Evolutionary conservation across 2,113 vertebrate genomes (phyloP).

Genomic region (Labeo rohita): DNA sequence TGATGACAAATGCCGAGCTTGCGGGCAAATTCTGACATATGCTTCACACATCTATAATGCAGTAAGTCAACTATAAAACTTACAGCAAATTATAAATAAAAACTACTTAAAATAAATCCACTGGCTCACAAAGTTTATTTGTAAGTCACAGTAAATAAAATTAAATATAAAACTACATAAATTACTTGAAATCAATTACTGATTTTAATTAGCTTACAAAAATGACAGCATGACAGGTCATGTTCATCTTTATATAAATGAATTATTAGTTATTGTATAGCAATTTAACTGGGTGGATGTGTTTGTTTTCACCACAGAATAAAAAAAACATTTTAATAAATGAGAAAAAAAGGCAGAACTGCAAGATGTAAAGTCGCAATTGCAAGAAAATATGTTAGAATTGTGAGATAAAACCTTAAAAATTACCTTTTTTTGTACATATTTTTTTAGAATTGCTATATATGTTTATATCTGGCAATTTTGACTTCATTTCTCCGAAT

Average conservation of each 20-base stretch:
- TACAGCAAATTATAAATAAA: background rate
- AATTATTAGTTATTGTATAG: background rate
- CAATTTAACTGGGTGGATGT: background rate
- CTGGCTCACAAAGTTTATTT: background rate
- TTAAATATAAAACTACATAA: background rate
- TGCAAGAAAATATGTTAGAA: no score
- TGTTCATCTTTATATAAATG: no score
- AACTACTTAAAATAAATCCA: background rate
- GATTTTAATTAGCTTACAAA: background rate
- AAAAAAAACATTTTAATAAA: no score
- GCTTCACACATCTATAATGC: background rate
- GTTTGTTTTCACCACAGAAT: no score
- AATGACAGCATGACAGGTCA: no score
- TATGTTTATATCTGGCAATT: no score
- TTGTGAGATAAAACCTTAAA: no score
- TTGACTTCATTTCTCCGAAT: no score
- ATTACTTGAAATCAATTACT: background rate
- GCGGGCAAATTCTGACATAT: background rate
- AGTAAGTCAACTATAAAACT: background rate
- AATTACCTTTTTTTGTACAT: no score
- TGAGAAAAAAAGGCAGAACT: no score
- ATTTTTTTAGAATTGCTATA: no score
- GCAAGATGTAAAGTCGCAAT: no score
- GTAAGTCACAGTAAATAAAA: background rate
- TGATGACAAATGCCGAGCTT: background rate